Base-by-base conservation (phyloP, 2,113 vertebrate species). In the Xyrauchen texanus region DNA sequence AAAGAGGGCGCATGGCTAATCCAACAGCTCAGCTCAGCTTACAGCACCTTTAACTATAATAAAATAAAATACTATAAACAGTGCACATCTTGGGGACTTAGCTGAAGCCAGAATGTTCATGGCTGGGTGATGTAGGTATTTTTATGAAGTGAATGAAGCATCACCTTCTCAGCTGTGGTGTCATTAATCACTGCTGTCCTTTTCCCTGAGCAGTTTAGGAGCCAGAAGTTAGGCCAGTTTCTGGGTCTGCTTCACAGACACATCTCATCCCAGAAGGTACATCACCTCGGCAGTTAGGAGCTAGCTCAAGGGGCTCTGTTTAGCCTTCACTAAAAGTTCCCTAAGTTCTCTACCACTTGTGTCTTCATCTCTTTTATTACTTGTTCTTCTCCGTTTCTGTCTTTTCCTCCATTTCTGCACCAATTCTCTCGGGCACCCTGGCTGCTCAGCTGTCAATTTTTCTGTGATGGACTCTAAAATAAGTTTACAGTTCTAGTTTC, bases 121-220 rank as follows among this genome's bases (percentile, higher is more conserved):
- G 21, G 21, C 21, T 34, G 21, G 21, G 21, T 34, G 21, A 34
- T 34, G 21, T 34, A 34, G 21, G 21, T 34, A 1, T 34, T 65
- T 65, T 53, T 8, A 53, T 8, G 5, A 15, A 52, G 51, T 66
- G 49, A 21, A 34, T 34, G 60, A 69, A 60, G 46, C 66, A 34
- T 78, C 76, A 61, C 58, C 66, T 78, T 57, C 57, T 78, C 57
- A 12, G 66, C 57, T 69, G 66, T 52, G 49, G 12, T 51, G 45
- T 68, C 66, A 78, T 78, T 78, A 78, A 78, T 70, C 77, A 70
- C 49, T 7, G 47, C 13, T 11, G 47, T 61, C 42, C 46, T 52
- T 42, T 61, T 62, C 8, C 13, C 76, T 42, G 45, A 60, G 13
- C 11, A 62, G 46, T 68, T 42, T 67, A 52, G 13, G 46, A 51